Evolutionary conservation across 2,113 vertebrate species (phyloP), one percentile per base, ranked within the genome.

Genomic region (Aspidoscelis tigris): DNA sequence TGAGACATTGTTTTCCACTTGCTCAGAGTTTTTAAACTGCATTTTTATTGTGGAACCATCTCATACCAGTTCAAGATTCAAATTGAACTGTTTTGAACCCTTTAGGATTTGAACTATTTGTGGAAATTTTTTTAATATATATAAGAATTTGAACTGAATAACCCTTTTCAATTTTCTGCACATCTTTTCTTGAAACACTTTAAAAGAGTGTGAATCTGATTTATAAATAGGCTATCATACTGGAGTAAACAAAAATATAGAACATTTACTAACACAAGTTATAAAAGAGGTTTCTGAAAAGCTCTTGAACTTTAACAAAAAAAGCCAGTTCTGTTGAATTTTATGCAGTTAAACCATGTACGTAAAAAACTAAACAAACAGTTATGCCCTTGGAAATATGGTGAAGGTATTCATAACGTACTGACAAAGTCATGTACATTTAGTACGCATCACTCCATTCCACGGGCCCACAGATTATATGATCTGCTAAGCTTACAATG

Each of bases 271-370:
- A 90, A 88, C 71, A 76, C 5, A 74, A 87, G 9, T n/a, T 77
- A 88, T 78, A 90, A 74, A 92, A 88, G 3, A 24, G 88, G 72
- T 73, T 66, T 6, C 84, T 55, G 39, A 87, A 90, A 91, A 0
- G 1, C 4, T 76, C 66, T 78, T 84, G 86, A 88, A 90, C 78
- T 91, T 39, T 74, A 85, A 26, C 0, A 0, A 81, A 85, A 71
- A 89, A 81, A 44, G 33, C 14, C 81, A 82, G 88, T 78, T 21
- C 6, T 71, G 89, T 88, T 89, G 87, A 86, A 80, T 11, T 69
- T 0, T 2, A 81, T 53, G 70, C 55, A 84, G 89, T 18, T 11
- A 22, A 89, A 74, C 75, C 74, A 64, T 84, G 78, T 3, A 5
- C 43, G 53, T 74, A 43, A 53, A 81, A 44, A 86, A 58, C 22